Evolutionary conservation across 2,797 vertebrate species (phyloP), one percentile per base, ranked within the genome.

Genomic region (Heterohyrax brucei): DNA sequence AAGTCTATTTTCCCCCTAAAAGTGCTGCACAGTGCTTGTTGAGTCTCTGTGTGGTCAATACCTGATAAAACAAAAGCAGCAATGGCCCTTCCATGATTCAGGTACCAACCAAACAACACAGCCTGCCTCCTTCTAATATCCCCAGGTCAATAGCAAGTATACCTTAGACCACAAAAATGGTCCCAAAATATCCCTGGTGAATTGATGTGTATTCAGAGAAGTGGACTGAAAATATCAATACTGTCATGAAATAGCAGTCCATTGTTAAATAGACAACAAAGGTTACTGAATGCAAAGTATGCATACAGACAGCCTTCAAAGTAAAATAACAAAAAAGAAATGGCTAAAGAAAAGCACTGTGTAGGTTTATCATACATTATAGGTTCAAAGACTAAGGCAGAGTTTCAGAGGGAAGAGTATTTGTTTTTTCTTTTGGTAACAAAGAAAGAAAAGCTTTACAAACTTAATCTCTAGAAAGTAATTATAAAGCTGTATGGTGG

Each of bases 381-480:
- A 76, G 53, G 39, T 92, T 68, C 28, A 79, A 56, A 88, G 48
- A 81, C 50, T 70, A 89, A 97, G 44, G n/a, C n/a, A 89, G 56
- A 44, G n/a, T 89, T 83, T 94, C n/a, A 75, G 66, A 91, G 64
- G 18, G 93, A 59, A 93, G 24, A 72, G 73, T 30, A 70, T 22
- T 56, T 73, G 76, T 77, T 76, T 95, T 70, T 33, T 6, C 19
- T 19, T 70, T 70, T 68, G 19, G 33, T 72, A 8, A 70, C 68
- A 39, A 28, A 86, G 39, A 16, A 87, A 86, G 30, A 87, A 92
- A 78, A 87, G 33, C 89, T 90, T 92, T 93, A 82, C 44, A 95
- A 96, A 93, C 82, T 87, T 96, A 94, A 96, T 96, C 93, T 96
- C 82, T 96, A 81, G 92, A 98, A 97, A 95, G 96, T 96, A 97